Evolutionary conservation across 2,888 invertebrate species (phyloP), one percentile per base, ranked within the genome.

Genomic region (Taphrorychus bicolor): DNA sequence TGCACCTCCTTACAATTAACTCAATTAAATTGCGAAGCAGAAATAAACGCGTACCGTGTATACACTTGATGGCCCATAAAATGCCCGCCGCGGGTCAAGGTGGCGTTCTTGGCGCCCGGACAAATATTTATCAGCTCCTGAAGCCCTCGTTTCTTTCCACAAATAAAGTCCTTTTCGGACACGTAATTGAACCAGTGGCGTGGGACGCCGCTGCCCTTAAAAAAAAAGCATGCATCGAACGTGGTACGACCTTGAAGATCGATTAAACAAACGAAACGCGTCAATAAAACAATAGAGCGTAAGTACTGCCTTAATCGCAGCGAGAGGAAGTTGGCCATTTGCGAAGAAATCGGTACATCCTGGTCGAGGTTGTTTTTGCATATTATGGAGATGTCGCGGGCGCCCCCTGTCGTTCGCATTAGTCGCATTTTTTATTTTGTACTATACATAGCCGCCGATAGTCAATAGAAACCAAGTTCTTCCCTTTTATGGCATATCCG

Each of bases 301-400:
- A 61, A 61, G 54, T 56, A 40, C 41, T 41, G 18, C 63, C 63
- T 57, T 63, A 63, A 41, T 57, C 41, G 57, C 41, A 24, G 11
- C 40, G 57, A 21, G 42, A 63, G 63, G 63, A 63, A 63, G 63
- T 40, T 32, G 23, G 49, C 63, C 57, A 63, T 63, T 63, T 63
- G 41, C 19, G 57, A 63, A 24, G 24, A 19, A 32, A 32, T 11
- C 57, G 19, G 57, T 41, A 63, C 63, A 57, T 63, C 63, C 63
- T 63, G 56, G 51, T n/a, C n/a, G n/a, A n/a, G n/a, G n/a, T n/a
- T n/a, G n/a, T n/a, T n/a, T n/a, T n/a, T n/a, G n/a, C n/a, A n/a
- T n/a, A n/a, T n/a, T n/a, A n/a, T n/a, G n/a, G n/a, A n/a, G n/a
- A n/a, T n/a, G n/a, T n/a, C n/a, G n/a, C n/a, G n/a, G n/a, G n/a